phyloP scores from a whole-genome alignment of 2,888 invertebrate genomes.

The Gymnoscelis rufifasciata region DNA sequence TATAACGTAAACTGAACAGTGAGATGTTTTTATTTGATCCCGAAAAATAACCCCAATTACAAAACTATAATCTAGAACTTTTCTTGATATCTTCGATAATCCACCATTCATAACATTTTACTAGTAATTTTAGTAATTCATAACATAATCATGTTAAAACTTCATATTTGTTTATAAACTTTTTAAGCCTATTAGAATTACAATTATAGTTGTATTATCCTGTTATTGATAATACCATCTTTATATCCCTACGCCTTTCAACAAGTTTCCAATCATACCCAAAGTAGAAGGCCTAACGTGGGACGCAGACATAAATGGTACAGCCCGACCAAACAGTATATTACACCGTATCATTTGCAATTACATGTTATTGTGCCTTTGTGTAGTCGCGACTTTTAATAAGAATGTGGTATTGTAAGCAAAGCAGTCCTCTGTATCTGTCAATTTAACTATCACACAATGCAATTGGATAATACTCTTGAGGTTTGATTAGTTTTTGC shows the following conservation, averaged over 20 bases:
- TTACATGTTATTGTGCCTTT: conserved; percentile 77
- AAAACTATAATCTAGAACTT: too few relatives aligned
- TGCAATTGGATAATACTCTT: conserved; percentile 39
- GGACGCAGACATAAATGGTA: conserved; percentile 60
- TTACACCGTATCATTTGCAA: conserved; percentile 77
- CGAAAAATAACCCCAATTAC: too few relatives aligned
- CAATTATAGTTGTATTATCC: too few relatives aligned
- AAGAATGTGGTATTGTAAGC: conserved; percentile 64
- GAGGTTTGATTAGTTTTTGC: conserved; percentile 28
- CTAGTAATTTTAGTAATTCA: too few relatives aligned
- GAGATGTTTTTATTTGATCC: too few relatives aligned
- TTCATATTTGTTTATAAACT: too few relatives aligned
- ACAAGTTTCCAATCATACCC: conserved; percentile 2
- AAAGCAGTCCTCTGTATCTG: conserved; percentile 67
- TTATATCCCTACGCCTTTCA: conserved; percentile 24
- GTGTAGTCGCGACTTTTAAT: conserved; percentile 47
- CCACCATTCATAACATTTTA: too few relatives aligned
- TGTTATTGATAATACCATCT: neutral
- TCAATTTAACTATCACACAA: conserved; percentile 54
- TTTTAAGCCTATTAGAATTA: too few relatives aligned
- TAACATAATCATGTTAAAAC: too few relatives aligned
- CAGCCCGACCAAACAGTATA: conserved; percentile 60
- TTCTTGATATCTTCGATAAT: too few relatives aligned
- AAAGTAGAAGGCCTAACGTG: conserved; percentile 43
- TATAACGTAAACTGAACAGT: too few relatives aligned